phyloP scores from a whole-genome alignment of 2,888 invertebrate species.

The Blastobasis lacticolella region DNA sequence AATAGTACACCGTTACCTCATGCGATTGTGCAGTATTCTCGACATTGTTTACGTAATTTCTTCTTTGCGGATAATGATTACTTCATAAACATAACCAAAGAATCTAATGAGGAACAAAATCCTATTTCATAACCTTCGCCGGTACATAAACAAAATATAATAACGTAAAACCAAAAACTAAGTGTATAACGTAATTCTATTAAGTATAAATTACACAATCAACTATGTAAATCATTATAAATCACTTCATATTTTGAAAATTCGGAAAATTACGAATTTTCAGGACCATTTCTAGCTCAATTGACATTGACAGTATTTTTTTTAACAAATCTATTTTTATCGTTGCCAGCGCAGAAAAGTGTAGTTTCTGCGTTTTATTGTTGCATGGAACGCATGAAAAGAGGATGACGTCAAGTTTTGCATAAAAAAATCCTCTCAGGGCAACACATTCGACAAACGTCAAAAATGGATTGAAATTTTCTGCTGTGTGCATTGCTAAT shows the following conservation, averaged over 20 bases:
- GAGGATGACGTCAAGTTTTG: no score
- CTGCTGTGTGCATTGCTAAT: slow-evolving; percentile 29
- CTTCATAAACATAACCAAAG: slow-evolving; percentile 46
- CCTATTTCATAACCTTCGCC: slow-evolving; percentile 62
- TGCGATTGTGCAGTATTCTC: slow-evolving; percentile 62
- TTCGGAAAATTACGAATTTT: slow-evolving; percentile 42
- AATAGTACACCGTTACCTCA: slow-evolving; percentile 37
- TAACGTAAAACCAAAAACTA: slow-evolving; percentile 30
- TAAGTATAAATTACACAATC: slow-evolving; percentile 53
- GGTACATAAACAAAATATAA: slow-evolving; percentile 34
- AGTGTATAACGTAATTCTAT: slow-evolving; percentile 28
- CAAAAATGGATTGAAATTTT: slow-evolving; percentile 46
- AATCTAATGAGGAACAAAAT: slow-evolving; percentile 24
- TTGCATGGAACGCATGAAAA: no score
- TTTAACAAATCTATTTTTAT: background rate
- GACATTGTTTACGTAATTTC: slow-evolving; percentile 58
- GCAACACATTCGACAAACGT: slow-evolving; percentile 23
- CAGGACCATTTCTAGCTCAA: slow-evolving; percentile 31
- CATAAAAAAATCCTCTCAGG: no score
- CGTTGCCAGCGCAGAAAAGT: background rate
- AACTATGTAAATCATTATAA: slow-evolving; percentile 57
- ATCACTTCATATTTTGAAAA: slow-evolving; percentile 59
- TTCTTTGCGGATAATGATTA: slow-evolving; percentile 31
- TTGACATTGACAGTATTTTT: slow-evolving; percentile 2
- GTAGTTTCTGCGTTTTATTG: no score